phyloP scores from a whole-genome alignment of 2,113 vertebrate genomes.

The Macquaria australasica region DNA sequence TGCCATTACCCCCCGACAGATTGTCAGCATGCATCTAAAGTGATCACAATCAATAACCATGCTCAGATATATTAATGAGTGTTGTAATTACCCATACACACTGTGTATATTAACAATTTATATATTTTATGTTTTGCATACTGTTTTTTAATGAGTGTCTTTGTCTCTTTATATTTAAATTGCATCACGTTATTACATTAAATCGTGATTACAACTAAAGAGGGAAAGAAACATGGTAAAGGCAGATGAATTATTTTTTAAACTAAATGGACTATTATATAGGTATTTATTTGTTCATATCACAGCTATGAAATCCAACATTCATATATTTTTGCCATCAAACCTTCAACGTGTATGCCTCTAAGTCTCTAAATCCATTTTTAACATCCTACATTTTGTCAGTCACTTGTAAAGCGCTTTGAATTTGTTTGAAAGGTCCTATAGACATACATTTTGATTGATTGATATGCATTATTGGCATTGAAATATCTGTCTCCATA shows the following conservation, averaged over 20 bases:
- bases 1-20: neutral
- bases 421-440: too few species aligned
- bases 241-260: neutral
- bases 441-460: too few species aligned
- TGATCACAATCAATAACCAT: neutral
- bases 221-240: neutral
- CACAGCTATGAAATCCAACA: neutral
- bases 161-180: neutral
- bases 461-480: neutral
- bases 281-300: neutral
- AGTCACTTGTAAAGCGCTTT: too few species aligned
- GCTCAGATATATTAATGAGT: neutral
- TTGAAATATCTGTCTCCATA: neutral
- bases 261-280: neutral
- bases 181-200: too few species aligned
- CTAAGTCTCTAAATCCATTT: too few species aligned
- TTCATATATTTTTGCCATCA: neutral
- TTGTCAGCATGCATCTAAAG: slow-evolving; percentile 3
- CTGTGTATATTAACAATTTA: neutral
- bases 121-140: neutral
- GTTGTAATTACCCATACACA: neutral
- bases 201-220: neutral
- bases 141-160: neutral
- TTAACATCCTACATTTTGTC: too few species aligned
- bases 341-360: neutral